These are phyloP conservation scores for Coendou prehensilis DNA, from an alignment of 2,797 vertebrate genomes.

Conservation along the genomic window DNA sequence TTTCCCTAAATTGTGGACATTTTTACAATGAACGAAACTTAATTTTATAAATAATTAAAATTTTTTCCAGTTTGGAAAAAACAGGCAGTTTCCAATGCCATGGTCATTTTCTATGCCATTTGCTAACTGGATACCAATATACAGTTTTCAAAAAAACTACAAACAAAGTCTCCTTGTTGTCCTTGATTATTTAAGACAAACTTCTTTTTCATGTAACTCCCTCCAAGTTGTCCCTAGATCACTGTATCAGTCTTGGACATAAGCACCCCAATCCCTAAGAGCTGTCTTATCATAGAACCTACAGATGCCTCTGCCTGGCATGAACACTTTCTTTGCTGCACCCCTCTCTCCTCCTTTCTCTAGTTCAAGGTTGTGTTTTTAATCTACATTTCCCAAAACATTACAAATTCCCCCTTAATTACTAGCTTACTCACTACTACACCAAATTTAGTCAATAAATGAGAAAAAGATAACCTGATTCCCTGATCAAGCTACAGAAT, in stretches of 20 bases:
- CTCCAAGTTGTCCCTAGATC: background rate
- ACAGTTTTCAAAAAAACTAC: slow-evolving; percentile 12
- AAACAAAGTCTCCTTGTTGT: background rate
- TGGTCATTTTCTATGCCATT: background rate
- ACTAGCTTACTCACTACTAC: background rate
- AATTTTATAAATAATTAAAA: slow-evolving; percentile 43
- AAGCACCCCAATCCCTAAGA: background rate
- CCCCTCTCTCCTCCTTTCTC: background rate
- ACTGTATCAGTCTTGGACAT: background rate
- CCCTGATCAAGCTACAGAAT: background rate
- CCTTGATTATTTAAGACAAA: background rate
- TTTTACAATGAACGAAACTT: slow-evolving; percentile 39
- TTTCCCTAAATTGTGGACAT: background rate
- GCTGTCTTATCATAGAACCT: background rate
- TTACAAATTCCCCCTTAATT: slow-evolving; percentile 7
- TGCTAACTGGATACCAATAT: background rate
- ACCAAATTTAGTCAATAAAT: slow-evolving; percentile 3
- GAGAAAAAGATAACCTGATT: slow-evolving; percentile 37
- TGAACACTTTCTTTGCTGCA: background rate
- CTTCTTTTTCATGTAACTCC: background rate
- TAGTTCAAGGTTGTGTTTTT: background rate
- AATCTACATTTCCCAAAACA: background rate
- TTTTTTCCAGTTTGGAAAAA: slow-evolving; percentile 8
- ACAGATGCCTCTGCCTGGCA: background rate
- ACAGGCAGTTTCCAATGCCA: background rate